A percentile compares a stretch with the other conserved stretches of the same genome.
Conservation (phyloP, 2,888 invertebrate genomes). For the Choreutis nemorana region DNA sequence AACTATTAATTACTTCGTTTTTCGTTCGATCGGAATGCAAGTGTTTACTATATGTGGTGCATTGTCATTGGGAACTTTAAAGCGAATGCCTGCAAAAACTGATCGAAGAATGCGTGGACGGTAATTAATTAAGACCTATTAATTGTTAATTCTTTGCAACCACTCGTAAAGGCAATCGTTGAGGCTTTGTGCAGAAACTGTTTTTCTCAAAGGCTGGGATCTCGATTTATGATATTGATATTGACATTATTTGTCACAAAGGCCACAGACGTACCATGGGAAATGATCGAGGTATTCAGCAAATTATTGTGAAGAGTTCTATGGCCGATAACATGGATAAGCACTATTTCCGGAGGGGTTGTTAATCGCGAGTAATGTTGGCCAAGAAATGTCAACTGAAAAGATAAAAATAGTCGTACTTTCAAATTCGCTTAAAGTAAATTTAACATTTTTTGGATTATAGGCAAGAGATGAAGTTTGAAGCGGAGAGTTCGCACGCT, state of each 20-base stretch:
- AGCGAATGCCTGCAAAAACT: slow-evolving; percentile 23
- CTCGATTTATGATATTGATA: slow-evolving; percentile 15
- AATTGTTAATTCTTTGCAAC: slow-evolving; percentile 37
- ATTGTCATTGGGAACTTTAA: too few species aligned
- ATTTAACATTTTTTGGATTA: too few species aligned
- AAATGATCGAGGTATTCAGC: too few species aligned
- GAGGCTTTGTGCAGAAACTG: too few species aligned
- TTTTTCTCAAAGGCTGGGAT: slow-evolving; percentile 13
- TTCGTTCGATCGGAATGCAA: slow-evolving; percentile 20
- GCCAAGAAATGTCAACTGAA: too few species aligned
- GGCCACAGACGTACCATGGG: too few species aligned
- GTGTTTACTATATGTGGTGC: slow-evolving; percentile 20
- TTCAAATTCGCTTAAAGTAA: too few species aligned
- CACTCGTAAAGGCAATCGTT: slow-evolving; percentile 13
- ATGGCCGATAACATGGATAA: slow-evolving; percentile 37
- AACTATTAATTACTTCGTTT: slow-evolving; percentile 13
- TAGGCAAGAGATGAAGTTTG: too few species aligned
- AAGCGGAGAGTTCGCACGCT: slow-evolving; percentile 50
- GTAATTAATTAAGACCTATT: slow-evolving; percentile 49
- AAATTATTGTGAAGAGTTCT: slow-evolving; percentile 26
- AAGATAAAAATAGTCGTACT: too few species aligned
- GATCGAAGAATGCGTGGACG: slow-evolving; percentile 28
- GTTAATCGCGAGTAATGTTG: too few species aligned
- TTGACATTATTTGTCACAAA: slow-evolving; percentile 11
- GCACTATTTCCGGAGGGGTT: slow-evolving; percentile 48